Base-by-base conservation (phyloP, 2,888 invertebrate genomes). In the Ophonus ardosiacus region DNA sequence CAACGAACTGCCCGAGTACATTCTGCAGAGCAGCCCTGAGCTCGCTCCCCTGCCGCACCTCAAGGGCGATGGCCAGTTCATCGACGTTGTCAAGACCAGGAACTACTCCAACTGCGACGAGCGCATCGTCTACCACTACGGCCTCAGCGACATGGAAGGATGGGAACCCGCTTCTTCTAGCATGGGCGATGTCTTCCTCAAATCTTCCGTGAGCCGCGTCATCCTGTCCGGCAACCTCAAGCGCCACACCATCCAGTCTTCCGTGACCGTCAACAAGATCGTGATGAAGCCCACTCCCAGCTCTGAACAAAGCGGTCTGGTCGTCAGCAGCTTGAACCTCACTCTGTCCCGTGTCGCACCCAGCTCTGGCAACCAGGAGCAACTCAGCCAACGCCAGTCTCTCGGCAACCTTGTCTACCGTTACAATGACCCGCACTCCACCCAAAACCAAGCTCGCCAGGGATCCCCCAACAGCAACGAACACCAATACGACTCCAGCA, bases 31-130 rank as follows among this genome's bases (percentile, higher is more conserved):
- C 83, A 89, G 93, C n/a, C 94, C 94, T 0, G 90, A 93, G 86
- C 92, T 94, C 87, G 92, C 92, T 56, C 92, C 92, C 5, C 86
- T 91, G 74, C 91, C 91, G 0, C 90, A 94, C 31, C 90, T 94
- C 6, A 89, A 88, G 87, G 89, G 88, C 13, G 89, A 92, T n/a
- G 92, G 91, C 15, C 88, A 91, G 24, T 87, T 92, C 21, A 93
- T 95, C 87, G 93, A 94, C 88, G 93, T 96, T 83, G 92, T 93
- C n/a, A 96, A 95, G 90, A 93, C 93, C 88, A 94, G 93, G 88
- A 94, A 95, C 90, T 94, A 93, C 89, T 93, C 93, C 82, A 93
- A 93, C 87, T 94, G 95, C 90, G 92, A 94, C 78, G 93, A 94
- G 87, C 92, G 93, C 87, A 92, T 94, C 18, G 93, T 92, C 43